phyloP scores from a whole-genome alignment of 2,797 vertebrate species.

The Brachymystax lenok region DNA sequence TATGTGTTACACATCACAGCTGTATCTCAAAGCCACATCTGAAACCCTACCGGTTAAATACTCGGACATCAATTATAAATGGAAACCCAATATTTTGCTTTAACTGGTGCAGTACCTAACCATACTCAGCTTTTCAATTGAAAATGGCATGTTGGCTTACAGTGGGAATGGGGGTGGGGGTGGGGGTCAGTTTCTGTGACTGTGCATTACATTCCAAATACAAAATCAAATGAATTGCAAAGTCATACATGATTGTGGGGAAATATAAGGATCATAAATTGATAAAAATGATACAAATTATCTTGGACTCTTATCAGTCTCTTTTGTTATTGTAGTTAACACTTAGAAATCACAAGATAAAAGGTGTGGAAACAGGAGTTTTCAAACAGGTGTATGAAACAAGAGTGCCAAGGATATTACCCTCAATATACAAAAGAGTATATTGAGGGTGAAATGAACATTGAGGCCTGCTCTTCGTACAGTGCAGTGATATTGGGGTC shows the following conservation, averaged over 20 bases:
- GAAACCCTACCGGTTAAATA: neutral
- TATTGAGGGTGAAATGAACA: conserved; percentile 5
- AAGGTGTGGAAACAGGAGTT: neutral
- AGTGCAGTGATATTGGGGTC: neutral
- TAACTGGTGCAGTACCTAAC: neutral
- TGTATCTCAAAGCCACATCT: neutral
- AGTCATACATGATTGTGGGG: neutral
- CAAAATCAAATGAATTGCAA: neutral
- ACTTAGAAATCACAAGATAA: neutral
- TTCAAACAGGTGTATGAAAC: neutral
- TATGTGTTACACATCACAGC: too few species aligned
- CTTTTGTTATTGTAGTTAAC: neutral
- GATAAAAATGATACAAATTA: neutral
- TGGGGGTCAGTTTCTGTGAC: neutral
- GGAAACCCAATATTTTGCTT: neutral
- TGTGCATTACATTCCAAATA: neutral
- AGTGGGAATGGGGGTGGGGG: neutral
- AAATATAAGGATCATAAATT: neutral
- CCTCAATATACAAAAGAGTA: conserved; percentile 15
- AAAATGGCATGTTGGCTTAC: neutral
- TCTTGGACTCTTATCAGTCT: neutral
- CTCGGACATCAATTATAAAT: neutral
- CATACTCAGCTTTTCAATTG: neutral
- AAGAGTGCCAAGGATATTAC: neutral
- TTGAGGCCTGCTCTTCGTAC: conserved; percentile 1